Percentiles rank a stretch among this genome's conserved stretches.
Evolutionary conservation across 35 echinoderm and acorn worm genomes (phyloP).

Genomic region (Anneissia japonica): DNA sequence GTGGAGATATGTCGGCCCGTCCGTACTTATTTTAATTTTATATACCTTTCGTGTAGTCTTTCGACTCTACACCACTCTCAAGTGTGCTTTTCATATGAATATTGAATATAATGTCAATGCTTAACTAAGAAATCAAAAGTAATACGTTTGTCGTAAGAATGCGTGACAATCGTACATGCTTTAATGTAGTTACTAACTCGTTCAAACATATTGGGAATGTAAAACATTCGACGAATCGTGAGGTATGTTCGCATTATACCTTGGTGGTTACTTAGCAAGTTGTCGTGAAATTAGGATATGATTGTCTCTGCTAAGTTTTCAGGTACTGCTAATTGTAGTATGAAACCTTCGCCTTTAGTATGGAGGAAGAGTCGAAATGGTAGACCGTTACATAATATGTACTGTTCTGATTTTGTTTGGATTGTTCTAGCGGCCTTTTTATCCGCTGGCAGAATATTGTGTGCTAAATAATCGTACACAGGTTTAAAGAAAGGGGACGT

Average conservation of each 20-base stretch:
- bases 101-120: too few species aligned
- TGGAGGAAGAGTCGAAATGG: constrained; percentile 6
- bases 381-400: constrained; percentile 23
- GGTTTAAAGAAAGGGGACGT: not conserved
- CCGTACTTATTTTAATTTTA: too few species aligned
- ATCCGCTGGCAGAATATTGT: not conserved
- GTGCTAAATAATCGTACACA: not conserved
- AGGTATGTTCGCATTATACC: constrained; percentile 35
- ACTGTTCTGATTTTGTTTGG: constrained; percentile 3
- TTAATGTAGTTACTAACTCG: not conserved
- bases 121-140: too few species aligned
- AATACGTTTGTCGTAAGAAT: too few species aligned
- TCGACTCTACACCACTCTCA: too few species aligned
- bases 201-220: constrained; percentile 28
- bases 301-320: constrained; percentile 24
- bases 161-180: too few species aligned
- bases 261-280: constrained; percentile 36
- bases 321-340: constrained; percentile 29
- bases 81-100: too few species aligned
- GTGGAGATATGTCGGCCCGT: too few species aligned
- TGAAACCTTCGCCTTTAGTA: not conserved
- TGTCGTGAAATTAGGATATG: constrained; percentile 38
- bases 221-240: constrained; percentile 18
- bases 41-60: too few species aligned
- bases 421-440: constrained; percentile 21